Conservation (phyloP, 2,113 vertebrate species). For the Gymnarchus niloticus region DNA sequence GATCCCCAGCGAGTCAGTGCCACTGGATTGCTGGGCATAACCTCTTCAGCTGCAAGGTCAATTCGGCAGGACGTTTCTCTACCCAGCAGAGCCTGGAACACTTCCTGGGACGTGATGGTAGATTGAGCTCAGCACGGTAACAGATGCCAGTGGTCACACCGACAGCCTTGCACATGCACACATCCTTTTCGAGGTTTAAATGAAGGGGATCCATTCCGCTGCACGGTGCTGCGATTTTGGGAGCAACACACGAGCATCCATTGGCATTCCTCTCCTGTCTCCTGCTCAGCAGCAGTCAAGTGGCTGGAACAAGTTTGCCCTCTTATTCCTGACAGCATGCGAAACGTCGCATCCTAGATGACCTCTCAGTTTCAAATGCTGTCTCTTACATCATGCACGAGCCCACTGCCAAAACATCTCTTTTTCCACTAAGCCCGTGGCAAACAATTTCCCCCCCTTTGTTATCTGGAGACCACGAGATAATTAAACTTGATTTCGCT, state of each 20-base stretch:
- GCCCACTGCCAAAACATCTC: background rate
- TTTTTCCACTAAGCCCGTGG: background rate
- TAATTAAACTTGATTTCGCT: background rate
- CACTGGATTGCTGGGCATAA: background rate
- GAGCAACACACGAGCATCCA: background rate
- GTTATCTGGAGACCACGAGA: background rate
- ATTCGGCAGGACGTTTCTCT: background rate
- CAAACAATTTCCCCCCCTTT: conserved; percentile 23
- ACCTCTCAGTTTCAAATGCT: background rate
- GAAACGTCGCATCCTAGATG: background rate
- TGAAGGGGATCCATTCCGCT: no score
- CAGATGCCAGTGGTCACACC: background rate
- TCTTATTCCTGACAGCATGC: background rate
- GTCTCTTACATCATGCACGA: background rate
- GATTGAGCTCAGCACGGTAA: background rate
- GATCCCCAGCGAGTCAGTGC: background rate
- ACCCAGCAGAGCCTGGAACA: background rate
- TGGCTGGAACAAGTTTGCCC: background rate
- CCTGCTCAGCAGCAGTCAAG: background rate
- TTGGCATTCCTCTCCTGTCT: background rate
- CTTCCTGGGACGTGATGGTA: background rate
- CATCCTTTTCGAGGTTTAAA: no score
- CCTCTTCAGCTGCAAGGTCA: background rate
- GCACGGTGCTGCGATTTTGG: background rate
- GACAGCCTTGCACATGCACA: background rate